Base-by-base conservation (phyloP, 2,888 invertebrate species). In the Neoaliturus tenellus region DNA sequence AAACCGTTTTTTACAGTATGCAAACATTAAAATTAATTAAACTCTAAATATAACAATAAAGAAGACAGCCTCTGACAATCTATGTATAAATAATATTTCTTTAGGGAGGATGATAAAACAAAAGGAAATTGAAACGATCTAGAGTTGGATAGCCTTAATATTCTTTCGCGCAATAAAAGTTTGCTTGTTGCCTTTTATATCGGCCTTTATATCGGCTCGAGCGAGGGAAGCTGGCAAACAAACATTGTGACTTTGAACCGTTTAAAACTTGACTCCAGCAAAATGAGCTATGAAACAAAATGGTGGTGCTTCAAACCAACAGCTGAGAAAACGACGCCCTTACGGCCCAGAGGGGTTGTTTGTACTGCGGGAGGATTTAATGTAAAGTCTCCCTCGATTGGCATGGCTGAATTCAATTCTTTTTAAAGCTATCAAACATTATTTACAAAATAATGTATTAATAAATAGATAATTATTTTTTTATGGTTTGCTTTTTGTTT, bases 281-380 rank as follows among this genome's bases (percentile, higher is more conserved):
- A 75, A 44, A 48, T 75, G 44, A 75, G 75, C 75, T 41, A 75
- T 75, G 75, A 75, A 75, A 75, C 75, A 75, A 75, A 75, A 75
- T 75, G 41, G 75, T 28, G 44, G 75, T 41, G 39, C 35, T 75
- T 75, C 75, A 75, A 75, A 75, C 75, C 75, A 75, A 75, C 48
- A 75, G 31, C 75, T 48, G 75, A 75, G 44, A 69, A 44, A 44
- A 44, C 62, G 62, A 62, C 62, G 31, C 5, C 31, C 28, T 62
- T 62, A 62, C 62, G 12, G 62, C 20, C 62, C 4, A 20, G 51
- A 51, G n/a, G n/a, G n/a, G n/a, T n/a, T n/a, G 51, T 51, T 44
- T 44, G 51, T 20, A 12, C 39, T 39, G 39, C 39, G 12, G 12
- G 39, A n/a, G n/a, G n/a, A n/a, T n/a, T n/a, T n/a, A n/a, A n/a